Evolutionary conservation across 2,113 vertebrate genomes (phyloP).

Genomic region (Addax nasomaculatus): DNA sequence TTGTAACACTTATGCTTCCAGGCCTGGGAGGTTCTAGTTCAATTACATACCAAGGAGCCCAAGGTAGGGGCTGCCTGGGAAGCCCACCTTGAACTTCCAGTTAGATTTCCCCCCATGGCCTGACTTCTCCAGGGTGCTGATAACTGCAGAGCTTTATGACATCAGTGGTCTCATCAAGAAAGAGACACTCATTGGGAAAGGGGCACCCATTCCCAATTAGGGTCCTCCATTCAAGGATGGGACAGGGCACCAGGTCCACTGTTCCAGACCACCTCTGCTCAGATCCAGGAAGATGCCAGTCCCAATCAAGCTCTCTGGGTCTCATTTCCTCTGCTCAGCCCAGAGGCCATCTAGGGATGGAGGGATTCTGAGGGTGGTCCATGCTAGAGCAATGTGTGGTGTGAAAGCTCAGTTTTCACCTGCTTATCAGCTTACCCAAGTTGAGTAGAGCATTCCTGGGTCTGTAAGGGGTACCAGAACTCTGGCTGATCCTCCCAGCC

Average conservation of each 20-base stretch:
- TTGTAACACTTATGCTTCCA: background rate
- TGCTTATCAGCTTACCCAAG: background rate
- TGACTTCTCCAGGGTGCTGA: background rate
- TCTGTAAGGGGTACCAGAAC: background rate
- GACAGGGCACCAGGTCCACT: background rate
- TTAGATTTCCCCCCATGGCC: background rate
- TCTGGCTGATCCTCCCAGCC: background rate
- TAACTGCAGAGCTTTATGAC: background rate
- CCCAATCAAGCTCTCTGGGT: background rate
- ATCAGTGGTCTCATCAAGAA: background rate
- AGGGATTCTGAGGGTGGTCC: background rate
- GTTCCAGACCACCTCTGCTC: background rate
- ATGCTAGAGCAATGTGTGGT: background rate
- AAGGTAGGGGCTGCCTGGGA: background rate
- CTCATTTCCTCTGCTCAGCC: background rate
- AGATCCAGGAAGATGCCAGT: background rate
- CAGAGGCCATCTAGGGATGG: background rate
- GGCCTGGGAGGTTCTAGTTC: background rate
- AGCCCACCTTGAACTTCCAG: background rate
- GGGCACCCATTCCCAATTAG: background rate
- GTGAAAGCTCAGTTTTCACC: background rate
- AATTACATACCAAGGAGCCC: background rate
- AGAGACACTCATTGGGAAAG: background rate
- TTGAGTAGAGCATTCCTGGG: background rate
- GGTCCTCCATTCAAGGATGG: background rate